These are phyloP conservation scores for Potamilus streckersoni DNA, from an alignment of 1,140 invertebrate genomes.

Conservation along the genomic window DNA sequence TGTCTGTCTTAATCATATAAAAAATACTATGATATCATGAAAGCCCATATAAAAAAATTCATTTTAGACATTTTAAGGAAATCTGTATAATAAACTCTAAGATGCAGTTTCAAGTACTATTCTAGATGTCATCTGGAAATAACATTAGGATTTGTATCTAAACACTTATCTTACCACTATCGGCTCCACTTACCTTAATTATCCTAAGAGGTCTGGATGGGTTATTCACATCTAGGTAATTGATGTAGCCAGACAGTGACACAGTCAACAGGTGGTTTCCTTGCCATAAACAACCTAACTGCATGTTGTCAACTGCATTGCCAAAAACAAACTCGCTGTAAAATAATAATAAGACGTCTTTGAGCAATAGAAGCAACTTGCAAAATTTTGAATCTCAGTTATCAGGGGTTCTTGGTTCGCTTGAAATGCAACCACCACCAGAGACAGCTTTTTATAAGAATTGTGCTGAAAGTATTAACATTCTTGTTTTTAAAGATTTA, in stretches of 20 bases:
- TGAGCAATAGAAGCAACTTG: too few species aligned
- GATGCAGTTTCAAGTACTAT: background rate
- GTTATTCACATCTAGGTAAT: constrained; percentile 91
- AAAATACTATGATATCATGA: background rate
- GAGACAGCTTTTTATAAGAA: too few species aligned
- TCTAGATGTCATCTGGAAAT: background rate
- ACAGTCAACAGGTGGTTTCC: constrained; percentile 86
- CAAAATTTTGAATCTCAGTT: too few species aligned
- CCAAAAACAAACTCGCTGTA: constrained; percentile 53
- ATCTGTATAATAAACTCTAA: background rate
- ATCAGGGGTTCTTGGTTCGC: too few species aligned
- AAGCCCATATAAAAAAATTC: background rate
- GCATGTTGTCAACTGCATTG: constrained; percentile 87
- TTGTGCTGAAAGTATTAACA: too few species aligned
- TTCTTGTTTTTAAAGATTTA: too few species aligned
- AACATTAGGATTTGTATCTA: background rate
- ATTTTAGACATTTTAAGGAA: background rate
- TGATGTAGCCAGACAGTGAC: constrained; percentile 94
- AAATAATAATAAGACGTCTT: constrained; percentile 5
- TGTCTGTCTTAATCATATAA: background rate
- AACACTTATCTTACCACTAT: background rate
- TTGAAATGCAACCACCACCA: too few species aligned
- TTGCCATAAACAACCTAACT: constrained; percentile 98
- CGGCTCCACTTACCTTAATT: constrained; percentile 76
- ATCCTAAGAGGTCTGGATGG: constrained; percentile 86